These are phyloP conservation scores for Alligator sinensis DNA, from an alignment of 2,113 vertebrate genomes.

Conservation along the genomic window DNA sequence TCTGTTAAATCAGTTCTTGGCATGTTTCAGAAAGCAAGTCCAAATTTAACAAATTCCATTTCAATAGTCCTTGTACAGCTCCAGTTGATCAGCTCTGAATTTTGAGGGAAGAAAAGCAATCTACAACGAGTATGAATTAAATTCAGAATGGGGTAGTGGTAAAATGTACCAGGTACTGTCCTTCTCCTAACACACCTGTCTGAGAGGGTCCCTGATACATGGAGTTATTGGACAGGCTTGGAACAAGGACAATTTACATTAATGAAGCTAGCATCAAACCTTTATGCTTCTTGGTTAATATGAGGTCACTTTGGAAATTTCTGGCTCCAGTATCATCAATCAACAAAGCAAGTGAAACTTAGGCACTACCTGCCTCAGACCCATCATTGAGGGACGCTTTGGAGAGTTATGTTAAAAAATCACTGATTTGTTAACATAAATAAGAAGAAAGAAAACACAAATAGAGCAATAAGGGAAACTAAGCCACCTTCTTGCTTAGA, in stretches of 20 bases:
- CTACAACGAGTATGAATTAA: not conserved
- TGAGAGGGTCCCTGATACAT: not conserved
- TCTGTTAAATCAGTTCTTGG: not conserved
- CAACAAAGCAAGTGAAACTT: not conserved
- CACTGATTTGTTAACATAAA: slow-evolving; percentile 9
- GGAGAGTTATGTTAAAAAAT: not conserved
- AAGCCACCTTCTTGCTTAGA: slow-evolving; percentile 13
- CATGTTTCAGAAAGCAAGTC: slow-evolving; percentile 1
- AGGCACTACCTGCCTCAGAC: not conserved
- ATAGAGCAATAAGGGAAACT: slow-evolving; percentile 3
- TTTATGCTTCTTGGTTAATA: slow-evolving; percentile 4
- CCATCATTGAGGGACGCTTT: not conserved
- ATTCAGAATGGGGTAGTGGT: not conserved
- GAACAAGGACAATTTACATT: not conserved
- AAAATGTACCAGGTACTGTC: not conserved
- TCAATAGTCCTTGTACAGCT: fast-evolving
- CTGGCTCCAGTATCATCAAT: not conserved
- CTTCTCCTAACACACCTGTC: not conserved
- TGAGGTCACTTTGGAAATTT: slow-evolving; percentile 17
- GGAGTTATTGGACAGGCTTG: not conserved
- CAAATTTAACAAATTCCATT: not conserved
- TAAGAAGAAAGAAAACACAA: slow-evolving; percentile 10
- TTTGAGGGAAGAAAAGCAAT: not conserved
- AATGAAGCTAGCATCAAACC: not conserved
- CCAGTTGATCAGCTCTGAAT: not conserved